Evolutionary conservation across 2,888 invertebrate genomes (phyloP), one percentile per base, ranked within the genome.

Genomic region (Chrysina gloriosa): DNA sequence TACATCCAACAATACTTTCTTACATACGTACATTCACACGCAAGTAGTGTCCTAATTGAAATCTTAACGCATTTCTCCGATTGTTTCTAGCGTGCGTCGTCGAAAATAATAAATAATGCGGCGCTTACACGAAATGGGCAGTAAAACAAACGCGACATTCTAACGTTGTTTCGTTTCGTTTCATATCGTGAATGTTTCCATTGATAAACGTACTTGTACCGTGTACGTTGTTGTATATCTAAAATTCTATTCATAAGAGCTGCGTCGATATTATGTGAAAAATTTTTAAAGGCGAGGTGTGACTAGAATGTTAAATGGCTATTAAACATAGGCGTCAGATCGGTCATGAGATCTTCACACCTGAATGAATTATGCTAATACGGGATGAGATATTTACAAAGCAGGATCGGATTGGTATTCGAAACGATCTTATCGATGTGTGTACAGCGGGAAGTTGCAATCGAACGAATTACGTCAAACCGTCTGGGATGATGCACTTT

Each of bases 281-380:
- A n/a, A n/a, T n/a, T 27, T 27, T 14, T 2, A 27, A 16, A 50
- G 16, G 27, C 50, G 5, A 29, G 50, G 50, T 50, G 50, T 50
- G 50, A 27, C 50, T 27, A 50, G 50, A 50, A 50, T 50, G 50
- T 50, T 50, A 45, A 45, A 45, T 45, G 7, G 19, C 45, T 45
- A 45, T 45, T 45, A 50, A 50, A 50, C 6, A 11, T 6, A 29
- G 50, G 14, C n/a, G 27, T 29, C 29, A 50, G 21, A 27, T 50
- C 27, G 27, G 11, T 16, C 27, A 29, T 11, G 27, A 27, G 27
- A 27, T 50, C 27, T 50, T 50, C 16, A 16, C 27, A 29, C 50
- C 11, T 27, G 27, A 50, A 50, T 50, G 50, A 50, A 50, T 50
- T 50, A 25, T 50, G 50, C 11, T 29, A 50, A 50, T 50, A 11